phyloP scores from a whole-genome alignment of 2,113 vertebrate genomes.

The Ptyas mucosa region DNA sequence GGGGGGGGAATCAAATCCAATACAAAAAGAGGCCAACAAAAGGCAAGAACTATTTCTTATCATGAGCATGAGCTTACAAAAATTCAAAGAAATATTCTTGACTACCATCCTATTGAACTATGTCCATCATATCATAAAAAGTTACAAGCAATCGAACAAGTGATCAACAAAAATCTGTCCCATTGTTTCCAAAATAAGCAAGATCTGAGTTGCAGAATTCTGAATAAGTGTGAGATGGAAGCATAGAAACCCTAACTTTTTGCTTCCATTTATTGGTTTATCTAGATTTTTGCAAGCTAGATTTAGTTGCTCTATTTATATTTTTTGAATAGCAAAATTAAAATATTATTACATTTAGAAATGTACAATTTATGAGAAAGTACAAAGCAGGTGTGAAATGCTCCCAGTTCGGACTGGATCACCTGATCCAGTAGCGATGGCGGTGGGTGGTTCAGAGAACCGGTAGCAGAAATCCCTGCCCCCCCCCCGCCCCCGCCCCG shows the following conservation, averaged over 20 bases:
- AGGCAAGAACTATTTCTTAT: neutral
- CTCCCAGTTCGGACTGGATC: no score
- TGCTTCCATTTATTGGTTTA: neutral
- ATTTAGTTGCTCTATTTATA: neutral
- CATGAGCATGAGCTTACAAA: neutral
- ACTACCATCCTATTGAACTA: neutral
- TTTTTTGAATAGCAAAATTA: neutral
- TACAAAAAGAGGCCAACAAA: neutral
- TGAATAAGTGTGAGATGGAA: neutral
- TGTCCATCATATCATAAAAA: neutral
- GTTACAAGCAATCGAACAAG: neutral
- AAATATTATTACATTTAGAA: neutral
- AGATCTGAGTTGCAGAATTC: neutral
- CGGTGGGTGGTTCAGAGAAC: no score
- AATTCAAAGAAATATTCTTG: neutral
- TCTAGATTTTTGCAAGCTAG: neutral
- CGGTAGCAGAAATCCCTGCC: no score
- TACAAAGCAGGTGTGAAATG: neutral
- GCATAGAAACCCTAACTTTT: neutral
- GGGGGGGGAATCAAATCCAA: neutral
- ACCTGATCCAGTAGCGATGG: no score
- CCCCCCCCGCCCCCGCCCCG: no score
- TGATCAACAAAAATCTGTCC: neutral
- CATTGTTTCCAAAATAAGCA: neutral
- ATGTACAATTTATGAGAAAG: neutral